phyloP scores from a whole-genome alignment of 2,888 invertebrate genomes.

The Schizaphis graminum region DNA sequence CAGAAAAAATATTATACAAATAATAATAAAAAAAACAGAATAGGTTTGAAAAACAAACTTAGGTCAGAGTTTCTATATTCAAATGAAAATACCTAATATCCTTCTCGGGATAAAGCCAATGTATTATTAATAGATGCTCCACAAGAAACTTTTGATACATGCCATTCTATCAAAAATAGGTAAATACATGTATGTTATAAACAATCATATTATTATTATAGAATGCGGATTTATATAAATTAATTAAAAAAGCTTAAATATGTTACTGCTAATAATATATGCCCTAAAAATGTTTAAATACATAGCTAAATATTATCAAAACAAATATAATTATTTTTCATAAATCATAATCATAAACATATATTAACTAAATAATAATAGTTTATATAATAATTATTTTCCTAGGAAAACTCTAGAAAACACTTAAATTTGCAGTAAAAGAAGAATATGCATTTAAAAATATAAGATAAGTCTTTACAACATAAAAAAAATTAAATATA shows the following conservation, averaged over 20 bases:
- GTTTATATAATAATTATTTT: neutral
- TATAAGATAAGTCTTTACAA: neutral
- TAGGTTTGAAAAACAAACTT: slow-evolving; percentile 67
- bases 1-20: neutral
- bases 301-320: neutral
- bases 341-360: neutral
- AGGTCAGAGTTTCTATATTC: slow-evolving; percentile 92
- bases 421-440: neutral
- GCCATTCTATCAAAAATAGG: slow-evolving; percentile 48
- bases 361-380: neutral
- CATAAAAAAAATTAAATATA: neutral
- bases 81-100: slow-evolving; percentile 89
- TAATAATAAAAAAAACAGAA: neutral
- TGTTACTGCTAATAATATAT: neutral
- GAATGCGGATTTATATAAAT: neutral
- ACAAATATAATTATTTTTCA: neutral
- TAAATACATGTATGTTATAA: neutral
- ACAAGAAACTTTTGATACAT: slow-evolving; percentile 55
- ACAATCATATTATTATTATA: neutral
- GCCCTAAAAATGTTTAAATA: neutral
- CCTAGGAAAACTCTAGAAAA: neutral
- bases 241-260: neutral
- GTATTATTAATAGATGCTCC: slow-evolving; percentile 62
- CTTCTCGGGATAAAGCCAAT: slow-evolving; percentile 71
- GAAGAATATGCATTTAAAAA: neutral